Evolutionary conservation across 2,888 invertebrate genomes (phyloP), one percentile per base, ranked within the genome.

Genomic region (Bruchidius siliquastri): DNA sequence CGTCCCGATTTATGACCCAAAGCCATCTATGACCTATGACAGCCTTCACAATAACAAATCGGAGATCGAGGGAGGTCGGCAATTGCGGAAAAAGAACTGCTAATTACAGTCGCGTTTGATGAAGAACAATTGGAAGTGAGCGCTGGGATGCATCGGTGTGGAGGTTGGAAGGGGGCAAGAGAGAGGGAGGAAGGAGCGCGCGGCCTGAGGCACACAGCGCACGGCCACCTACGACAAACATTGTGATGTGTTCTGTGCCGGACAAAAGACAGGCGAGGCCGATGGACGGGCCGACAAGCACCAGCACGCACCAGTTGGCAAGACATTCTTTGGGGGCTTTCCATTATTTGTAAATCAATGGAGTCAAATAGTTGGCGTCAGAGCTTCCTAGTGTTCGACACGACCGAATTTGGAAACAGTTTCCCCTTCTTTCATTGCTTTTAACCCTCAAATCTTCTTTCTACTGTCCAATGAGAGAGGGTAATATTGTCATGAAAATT

Each of bases 151-250:
- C 49, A 49, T 49, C 49, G 8, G 26, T 8, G 26, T 4, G 26
- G 26, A 26, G 26, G 26, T 26, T 4, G 8, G 49, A 13, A 13
- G 49, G 18, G 1, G 49, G 18, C 6, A 13, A 13, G 49, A 49
- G 13, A 13, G 49, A 13, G 49, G 49, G 49, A 13, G 18, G 18
- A 13, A 49, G 49, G 26, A 26, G 26, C 26, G 26, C 26, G 26
- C 26, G 26, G 49, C 49, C 49, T 49, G 49, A 13, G 49, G 49
- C 49, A 49, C 49, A 13, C 49, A 49, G 68, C 21, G 82, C 81
- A 77, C 75, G 79, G 81, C 83, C 84, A 83, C 84, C 83, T 84
- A 84, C 84, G 81, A 83, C 80, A 82, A 83, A 83, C 82, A 82
- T 83, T 82, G 81, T 82, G 81, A 80, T 81, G 81, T 79, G 81